phyloP scores from a whole-genome alignment of 2,113 vertebrate species.

The Spheniscus mendiculus region DNA sequence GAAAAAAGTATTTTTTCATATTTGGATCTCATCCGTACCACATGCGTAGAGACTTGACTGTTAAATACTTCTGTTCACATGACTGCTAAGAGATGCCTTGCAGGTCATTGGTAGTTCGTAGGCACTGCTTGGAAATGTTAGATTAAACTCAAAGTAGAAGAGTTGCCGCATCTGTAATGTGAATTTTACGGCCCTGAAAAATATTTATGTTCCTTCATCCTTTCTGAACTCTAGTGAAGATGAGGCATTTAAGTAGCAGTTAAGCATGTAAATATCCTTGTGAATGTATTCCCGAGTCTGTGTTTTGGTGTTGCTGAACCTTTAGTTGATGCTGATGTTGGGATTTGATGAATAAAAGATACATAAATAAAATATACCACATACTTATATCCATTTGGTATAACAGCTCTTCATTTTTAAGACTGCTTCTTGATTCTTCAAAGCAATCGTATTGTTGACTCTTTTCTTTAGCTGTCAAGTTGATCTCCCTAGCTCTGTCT shows the following conservation, averaged over 20 bases:
- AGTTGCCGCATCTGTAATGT: not conserved
- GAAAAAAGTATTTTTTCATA: not conserved
- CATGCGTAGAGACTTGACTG: not conserved
- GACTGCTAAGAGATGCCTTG: not conserved
- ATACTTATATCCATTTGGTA: not conserved
- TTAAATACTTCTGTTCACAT: not conserved
- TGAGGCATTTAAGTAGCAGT: not conserved
- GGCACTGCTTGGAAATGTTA: not conserved
- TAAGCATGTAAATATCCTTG: not conserved
- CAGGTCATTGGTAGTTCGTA: not conserved
- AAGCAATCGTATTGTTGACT: not conserved
- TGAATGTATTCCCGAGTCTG: not conserved
- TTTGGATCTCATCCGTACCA: not conserved
- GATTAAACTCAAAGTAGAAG: not conserved
- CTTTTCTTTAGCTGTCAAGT: not conserved
- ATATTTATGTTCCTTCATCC: not conserved
- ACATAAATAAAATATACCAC: not conserved
- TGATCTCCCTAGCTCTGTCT: not conserved
- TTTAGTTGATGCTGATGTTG: not conserved
- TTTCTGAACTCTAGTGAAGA: not conserved
- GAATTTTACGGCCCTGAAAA: not conserved
- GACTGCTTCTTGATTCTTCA: not conserved
- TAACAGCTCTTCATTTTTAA: not conserved
- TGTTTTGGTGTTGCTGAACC: not conserved
- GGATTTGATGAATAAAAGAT: not conserved